A percentile compares a stretch with the other conserved stretches of the same genome.
Conservation (phyloP, 2,888 invertebrate species). For the Heterodera filipjevi region DNA sequence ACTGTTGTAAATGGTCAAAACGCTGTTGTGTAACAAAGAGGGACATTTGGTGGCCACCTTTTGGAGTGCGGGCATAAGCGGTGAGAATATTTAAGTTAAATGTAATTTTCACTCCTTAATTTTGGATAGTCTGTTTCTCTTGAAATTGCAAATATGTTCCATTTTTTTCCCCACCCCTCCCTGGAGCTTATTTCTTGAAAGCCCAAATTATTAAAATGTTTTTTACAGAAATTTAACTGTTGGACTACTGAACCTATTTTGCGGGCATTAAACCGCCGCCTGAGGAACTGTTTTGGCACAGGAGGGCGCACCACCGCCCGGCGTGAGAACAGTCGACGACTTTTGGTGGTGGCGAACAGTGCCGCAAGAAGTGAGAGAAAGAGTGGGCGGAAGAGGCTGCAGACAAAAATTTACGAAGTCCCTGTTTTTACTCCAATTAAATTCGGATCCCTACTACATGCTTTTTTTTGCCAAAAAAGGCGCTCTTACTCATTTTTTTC, state of each 20-base stretch:
- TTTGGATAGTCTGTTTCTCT: too few species aligned
- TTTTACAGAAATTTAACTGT: constrained; percentile 37
- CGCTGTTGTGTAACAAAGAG: constrained; percentile 45
- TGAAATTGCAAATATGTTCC: too few species aligned
- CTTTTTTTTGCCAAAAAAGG: too few species aligned
- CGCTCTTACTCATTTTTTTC: too few species aligned
- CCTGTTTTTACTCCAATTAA: too few species aligned
- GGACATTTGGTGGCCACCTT: constrained; percentile 49
- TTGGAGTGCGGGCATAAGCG: constrained; percentile 49
- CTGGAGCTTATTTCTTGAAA: too few species aligned
- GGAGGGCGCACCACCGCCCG: background rate
- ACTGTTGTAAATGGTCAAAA: constrained; percentile 11
- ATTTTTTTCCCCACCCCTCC: too few species aligned
- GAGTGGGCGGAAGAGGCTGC: background rate
- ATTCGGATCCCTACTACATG: too few species aligned
- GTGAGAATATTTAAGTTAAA: constrained; percentile 34
- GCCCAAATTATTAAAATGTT: background rate
- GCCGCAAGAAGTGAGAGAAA: background rate
- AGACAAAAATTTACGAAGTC: too few species aligned
- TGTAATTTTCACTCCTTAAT: too few species aligned
- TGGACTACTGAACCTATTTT: constrained; percentile 32
- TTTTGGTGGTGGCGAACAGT: constrained; percentile 5
- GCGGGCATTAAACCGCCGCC: constrained; percentile 13
- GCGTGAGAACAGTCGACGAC: background rate
- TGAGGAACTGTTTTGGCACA: constrained; percentile 10